Evolutionary conservation across 2,113 vertebrate genomes (phyloP).

Genomic region (Podarcis muralis): DNA sequence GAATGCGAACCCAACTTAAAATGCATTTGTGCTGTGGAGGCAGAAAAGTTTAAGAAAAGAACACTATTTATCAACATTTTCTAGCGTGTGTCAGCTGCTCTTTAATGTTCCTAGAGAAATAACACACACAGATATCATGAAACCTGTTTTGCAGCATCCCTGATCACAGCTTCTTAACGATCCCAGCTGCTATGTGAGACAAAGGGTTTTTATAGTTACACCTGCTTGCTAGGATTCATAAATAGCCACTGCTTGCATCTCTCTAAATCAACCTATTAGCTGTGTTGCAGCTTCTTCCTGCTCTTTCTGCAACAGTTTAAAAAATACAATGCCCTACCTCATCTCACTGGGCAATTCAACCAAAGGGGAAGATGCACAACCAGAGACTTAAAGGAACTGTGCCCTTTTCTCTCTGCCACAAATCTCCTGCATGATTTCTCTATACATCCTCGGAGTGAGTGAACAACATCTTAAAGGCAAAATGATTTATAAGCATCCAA

Average conservation of each 20-base stretch:
- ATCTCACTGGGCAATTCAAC: not conserved
- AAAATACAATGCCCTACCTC: not conserved
- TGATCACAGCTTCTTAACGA: slow-evolving; percentile 26
- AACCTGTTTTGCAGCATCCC: slow-evolving; percentile 43
- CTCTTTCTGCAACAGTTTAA: not conserved
- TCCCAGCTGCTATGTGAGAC: rapidly evolving
- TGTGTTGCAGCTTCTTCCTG: not conserved
- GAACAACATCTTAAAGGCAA: not conserved
- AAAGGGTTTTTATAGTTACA: not conserved
- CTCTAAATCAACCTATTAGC: not conserved
- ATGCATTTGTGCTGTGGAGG: slow-evolving; percentile 55
- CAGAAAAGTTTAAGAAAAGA: slow-evolving; percentile 54
- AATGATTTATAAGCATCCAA: not conserved
- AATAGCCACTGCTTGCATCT: not conserved
- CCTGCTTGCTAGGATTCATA: slow-evolving; percentile 33
- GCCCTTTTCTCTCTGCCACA: not conserved
- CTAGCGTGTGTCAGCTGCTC: slow-evolving; percentile 47
- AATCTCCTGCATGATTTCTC: not conserved
- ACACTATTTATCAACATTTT: slow-evolving; percentile 56
- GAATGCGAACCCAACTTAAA: slow-evolving; percentile 46
- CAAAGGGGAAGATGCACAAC: not conserved
- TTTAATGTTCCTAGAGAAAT: slow-evolving; percentile 40
- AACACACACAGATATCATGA: slow-evolving; percentile 26
- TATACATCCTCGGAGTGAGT: not conserved
- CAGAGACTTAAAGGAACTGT: too few relatives aligned